These are phyloP conservation scores for Caracal caracal DNA, from an alignment of 2,113 vertebrate species.

Conservation along the genomic window DNA sequence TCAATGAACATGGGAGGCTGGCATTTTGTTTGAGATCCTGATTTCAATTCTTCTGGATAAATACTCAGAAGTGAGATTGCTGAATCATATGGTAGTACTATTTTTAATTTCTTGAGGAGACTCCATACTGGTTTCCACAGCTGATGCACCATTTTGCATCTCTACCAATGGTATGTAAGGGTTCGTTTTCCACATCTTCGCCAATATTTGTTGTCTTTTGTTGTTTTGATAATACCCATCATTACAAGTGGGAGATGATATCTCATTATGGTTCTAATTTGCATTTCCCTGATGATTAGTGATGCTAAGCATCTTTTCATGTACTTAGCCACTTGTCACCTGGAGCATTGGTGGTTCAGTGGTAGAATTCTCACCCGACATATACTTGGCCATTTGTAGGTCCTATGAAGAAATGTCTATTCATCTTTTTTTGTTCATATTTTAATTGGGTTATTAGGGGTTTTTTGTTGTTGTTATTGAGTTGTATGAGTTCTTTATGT, in stretches of 20 bases:
- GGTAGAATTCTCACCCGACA: not conserved
- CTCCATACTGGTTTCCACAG: not conserved
- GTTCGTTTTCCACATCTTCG: not conserved
- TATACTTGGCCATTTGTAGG: not conserved
- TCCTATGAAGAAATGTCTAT: not conserved
- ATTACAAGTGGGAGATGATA: not conserved
- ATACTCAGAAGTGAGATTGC: not conserved
- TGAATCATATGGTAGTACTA: not conserved
- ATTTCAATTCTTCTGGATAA: not conserved
- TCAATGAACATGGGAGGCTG: not conserved
- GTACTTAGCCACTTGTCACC: not conserved
- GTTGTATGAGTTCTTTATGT: not conserved
- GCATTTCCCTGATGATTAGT: not conserved
- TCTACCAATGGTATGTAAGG: not conserved
- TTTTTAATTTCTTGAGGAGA: not conserved
- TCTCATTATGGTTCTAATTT: not conserved
- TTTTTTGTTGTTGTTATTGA: not conserved
- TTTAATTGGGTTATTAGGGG: not conserved
- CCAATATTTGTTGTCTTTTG: not conserved
- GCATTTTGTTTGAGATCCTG: not conserved
- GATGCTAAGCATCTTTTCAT: not conserved
- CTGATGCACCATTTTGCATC: not conserved
- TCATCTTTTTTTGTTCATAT: not conserved
- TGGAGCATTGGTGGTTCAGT: not conserved
- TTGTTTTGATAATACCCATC: not conserved